Percentiles rank a stretch among this genome's conserved stretches.
phyloP scores from a whole-genome alignment of 2,113 vertebrate species.

The Isurus oxyrinchus region DNA sequence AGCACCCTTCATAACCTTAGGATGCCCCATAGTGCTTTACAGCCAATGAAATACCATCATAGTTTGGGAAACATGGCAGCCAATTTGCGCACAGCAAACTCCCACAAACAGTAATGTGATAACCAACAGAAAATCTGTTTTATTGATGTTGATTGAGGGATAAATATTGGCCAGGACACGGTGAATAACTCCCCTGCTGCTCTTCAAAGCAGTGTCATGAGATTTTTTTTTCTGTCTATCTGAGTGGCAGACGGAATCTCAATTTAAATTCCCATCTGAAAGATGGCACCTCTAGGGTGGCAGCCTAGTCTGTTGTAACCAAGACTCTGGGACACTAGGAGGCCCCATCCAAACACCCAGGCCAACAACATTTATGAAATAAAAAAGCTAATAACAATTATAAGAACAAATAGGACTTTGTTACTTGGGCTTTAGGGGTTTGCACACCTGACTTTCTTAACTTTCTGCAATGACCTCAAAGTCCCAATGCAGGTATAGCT shows the following conservation, averaged over 20 bases:
- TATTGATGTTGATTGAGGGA: too few relatives aligned
- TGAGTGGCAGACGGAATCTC: too few relatives aligned
- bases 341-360: neutral
- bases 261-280: too few relatives aligned
- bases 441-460: neutral
- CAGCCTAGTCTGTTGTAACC: too few relatives aligned
- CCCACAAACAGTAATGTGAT: neutral
- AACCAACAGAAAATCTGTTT: neutral
- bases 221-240: too few relatives aligned
- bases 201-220: too few relatives aligned
- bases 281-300: too few relatives aligned
- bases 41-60: neutral
- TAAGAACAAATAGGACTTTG: neutral
- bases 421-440: neutral
- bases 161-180: too few relatives aligned
- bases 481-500: neutral
- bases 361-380: neutral
- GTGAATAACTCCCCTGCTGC: too few relatives aligned
- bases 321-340: neutral
- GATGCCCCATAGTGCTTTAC: neutral
- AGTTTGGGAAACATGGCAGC: neutral
- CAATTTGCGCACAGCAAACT: neutral
- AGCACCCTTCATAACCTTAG: neutral
- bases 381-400: neutral
- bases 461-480: neutral